Evolutionary conservation across 1,140 invertebrate species (phyloP).

Genomic region (Ceratosolen fusciceps): DNA sequence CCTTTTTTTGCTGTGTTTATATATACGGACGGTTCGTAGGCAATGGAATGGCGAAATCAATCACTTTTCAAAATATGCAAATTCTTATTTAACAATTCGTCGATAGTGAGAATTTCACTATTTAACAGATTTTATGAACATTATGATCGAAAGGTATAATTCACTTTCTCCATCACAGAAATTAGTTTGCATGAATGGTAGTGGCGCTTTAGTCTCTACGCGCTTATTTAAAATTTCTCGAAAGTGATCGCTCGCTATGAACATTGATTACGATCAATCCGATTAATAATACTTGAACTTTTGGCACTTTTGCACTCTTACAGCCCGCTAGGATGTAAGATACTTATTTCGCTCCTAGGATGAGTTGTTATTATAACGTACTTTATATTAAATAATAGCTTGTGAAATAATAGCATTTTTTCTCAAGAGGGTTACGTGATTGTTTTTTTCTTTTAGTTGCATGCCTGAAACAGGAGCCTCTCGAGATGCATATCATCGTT

Average conservation of each 20-base stretch:
- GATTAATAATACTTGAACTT: constrained; percentile 27
- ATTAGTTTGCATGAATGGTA: neutral
- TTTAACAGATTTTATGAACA: constrained; percentile 2
- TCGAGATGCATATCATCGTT: constrained; percentile 30
- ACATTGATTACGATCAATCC: constrained; percentile 19
- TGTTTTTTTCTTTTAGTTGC: constrained; percentile 40
- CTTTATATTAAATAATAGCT: constrained; percentile 41
- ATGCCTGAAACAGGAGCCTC: constrained; percentile 28
- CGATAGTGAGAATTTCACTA: too few species aligned
- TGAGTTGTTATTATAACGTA: constrained; percentile 6
- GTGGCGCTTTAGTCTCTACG: neutral
- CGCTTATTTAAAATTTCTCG: neutral
- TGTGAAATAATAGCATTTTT: constrained; percentile 37
- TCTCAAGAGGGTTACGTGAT: constrained; percentile 32
- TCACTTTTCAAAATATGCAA: constrained; percentile 14
- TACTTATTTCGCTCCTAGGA: neutral
- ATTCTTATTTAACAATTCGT: neutral
- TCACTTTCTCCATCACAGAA: neutral
- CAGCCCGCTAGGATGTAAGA: neutral
- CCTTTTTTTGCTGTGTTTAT: constrained; percentile 27
- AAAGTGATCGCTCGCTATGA: neutral
- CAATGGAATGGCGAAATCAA: neutral
- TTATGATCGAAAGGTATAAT: neutral
- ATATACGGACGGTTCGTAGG: constrained; percentile 12
- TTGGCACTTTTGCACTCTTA: constrained; percentile 35